A percentile compares a stretch with the other conserved stretches of the same genome.
These are phyloP conservation scores for Cecidostiba fungosa DNA, from an alignment of 2,888 invertebrate species.

Conservation along the genomic window DNA sequence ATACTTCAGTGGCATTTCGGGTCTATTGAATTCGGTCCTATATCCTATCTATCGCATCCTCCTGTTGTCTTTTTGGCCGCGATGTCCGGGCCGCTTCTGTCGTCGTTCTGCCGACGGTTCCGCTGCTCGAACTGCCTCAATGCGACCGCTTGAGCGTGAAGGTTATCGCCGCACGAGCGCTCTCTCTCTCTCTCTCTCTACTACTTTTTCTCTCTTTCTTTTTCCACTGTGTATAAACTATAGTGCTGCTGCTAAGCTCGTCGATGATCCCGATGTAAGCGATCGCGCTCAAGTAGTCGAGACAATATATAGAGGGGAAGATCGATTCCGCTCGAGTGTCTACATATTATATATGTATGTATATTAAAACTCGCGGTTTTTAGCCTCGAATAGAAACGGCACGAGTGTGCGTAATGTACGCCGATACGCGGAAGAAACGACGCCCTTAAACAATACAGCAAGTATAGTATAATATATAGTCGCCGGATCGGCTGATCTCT, in stretches of 20 bases:
- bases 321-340: background rate
- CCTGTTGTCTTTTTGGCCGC: conserved; percentile 28
- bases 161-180: conserved; percentile 62
- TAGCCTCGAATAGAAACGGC: too few species aligned
- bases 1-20: conserved; percentile 16
- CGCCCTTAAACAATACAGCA: conserved; percentile 68
- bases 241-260: background rate
- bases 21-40: conserved; percentile 27
- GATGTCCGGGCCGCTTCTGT: conserved; percentile 62
- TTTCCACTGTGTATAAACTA: background rate
- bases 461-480: conserved; percentile 22
- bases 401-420: too few species aligned
- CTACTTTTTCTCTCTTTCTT: background rate
- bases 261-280: background rate
- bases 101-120: conserved; percentile 63
- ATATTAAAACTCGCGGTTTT: background rate
- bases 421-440: conserved; percentile 61
- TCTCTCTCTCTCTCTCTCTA: conserved; percentile 1
- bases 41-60: conserved; percentile 31
- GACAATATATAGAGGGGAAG: background rate
- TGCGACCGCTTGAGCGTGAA: conserved; percentile 71
- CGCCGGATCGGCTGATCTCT: conserved; percentile 69
- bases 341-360: background rate
- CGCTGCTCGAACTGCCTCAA: conserved; percentile 69
- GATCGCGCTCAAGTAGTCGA: background rate